Conservation (phyloP, 2,888 invertebrate genomes). For the Sclerodermus sp. region DNA sequence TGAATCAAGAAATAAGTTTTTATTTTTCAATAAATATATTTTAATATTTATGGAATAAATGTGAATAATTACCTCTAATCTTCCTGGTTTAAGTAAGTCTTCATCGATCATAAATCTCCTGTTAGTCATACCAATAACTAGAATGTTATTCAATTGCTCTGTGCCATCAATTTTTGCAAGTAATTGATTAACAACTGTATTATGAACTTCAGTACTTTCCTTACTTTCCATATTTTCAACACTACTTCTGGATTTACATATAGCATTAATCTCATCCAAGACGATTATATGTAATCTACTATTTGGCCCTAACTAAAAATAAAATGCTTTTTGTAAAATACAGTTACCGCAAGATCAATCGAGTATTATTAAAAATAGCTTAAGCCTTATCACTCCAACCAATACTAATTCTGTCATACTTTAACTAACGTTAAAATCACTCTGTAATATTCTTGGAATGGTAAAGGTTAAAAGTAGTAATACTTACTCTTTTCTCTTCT, state of each 20-base stretch:
- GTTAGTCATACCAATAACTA: slow-evolving; percentile 97
- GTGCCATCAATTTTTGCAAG: slow-evolving; percentile 98
- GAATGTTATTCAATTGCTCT: slow-evolving; percentile 97
- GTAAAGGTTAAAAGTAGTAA: too few relatives aligned
- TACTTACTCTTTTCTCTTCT: slow-evolving; percentile 84
- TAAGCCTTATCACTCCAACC: neutral
- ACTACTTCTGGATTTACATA: slow-evolving; percentile 97
- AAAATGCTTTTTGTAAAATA: neutral
- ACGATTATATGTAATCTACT: slow-evolving; percentile 99
- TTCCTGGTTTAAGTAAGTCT: slow-evolving; percentile 92
- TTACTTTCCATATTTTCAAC: too few relatives aligned
- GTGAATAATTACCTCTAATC: slow-evolving; percentile 73
- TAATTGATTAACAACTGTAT: slow-evolving; percentile 98
- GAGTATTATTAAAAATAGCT: neutral
- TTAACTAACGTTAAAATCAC: too few relatives aligned
- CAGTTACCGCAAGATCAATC: neutral
- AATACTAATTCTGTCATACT: too few relatives aligned
- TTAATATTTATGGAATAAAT: slow-evolving; percentile 2
- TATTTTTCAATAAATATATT: neutral
- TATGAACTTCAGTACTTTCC: slow-evolving; percentile 97
- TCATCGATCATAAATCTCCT: slow-evolving; percentile 99
- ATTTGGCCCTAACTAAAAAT: slow-evolving; percentile 79
- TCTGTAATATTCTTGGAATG: neutral
- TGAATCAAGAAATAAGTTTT: slow-evolving; percentile 1
- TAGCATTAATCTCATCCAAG: slow-evolving; percentile 99